phyloP scores from a whole-genome alignment of 92 coral and sea anemone genomes.

The Nematostella vectensis region DNA sequence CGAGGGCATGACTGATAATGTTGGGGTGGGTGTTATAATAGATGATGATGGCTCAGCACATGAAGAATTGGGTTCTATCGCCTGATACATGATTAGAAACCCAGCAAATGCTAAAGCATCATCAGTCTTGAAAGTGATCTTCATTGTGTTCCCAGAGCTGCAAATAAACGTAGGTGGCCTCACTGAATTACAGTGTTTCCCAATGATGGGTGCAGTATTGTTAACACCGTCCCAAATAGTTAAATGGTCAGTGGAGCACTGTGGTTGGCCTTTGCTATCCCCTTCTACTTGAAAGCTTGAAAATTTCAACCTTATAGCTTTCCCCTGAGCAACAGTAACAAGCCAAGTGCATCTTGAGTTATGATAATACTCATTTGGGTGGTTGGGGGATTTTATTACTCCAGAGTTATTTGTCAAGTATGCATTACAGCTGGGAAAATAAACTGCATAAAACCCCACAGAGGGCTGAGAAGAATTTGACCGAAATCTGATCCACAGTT shows the following conservation, averaged over 20 bases:
- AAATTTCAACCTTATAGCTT: slow-evolving; percentile 49
- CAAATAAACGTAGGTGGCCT: slow-evolving; percentile 62
- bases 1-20: slow-evolving; percentile 9
- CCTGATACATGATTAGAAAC: slow-evolving; percentile 41
- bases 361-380: slow-evolving; percentile 59
- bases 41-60: slow-evolving; percentile 41
- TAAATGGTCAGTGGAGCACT: slow-evolving; percentile 65
- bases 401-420: slow-evolving; percentile 38
- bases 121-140: slow-evolving; percentile 52
- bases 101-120: slow-evolving; percentile 62
- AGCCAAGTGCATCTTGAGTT: slow-evolving; percentile 74
- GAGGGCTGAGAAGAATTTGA: slow-evolving; percentile 64
- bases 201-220: slow-evolving; percentile 36
- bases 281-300: slow-evolving; percentile 62
- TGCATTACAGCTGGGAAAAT: slow-evolving; percentile 53
- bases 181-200: slow-evolving; percentile 64
- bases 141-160: slow-evolving; percentile 40
- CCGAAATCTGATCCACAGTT: slow-evolving; percentile 74
- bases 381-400: slow-evolving; percentile 44
- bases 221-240: slow-evolving; percentile 54
- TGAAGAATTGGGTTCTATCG: slow-evolving; percentile 33
- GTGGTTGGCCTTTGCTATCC: slow-evolving; percentile 22
- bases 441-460: slow-evolving; percentile 62
- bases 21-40: slow-evolving; percentile 21
- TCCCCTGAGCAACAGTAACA: slow-evolving; percentile 48